Base-by-base conservation (phyloP, 2,113 vertebrate genomes). In the Motacilla tschutschensis region DNA sequence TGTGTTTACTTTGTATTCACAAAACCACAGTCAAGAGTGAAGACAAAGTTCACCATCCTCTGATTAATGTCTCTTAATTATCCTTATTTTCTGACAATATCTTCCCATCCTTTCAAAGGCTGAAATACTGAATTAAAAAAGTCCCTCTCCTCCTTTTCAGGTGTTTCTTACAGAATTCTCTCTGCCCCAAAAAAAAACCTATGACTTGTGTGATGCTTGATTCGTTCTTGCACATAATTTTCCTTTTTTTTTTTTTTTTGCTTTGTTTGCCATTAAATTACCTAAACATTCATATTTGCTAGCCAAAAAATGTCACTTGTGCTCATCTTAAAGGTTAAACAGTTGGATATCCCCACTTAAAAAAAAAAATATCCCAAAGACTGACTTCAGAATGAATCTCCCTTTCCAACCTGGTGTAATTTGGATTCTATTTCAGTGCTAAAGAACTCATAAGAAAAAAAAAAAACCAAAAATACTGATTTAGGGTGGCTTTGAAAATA, bases 191-290 rank as follows among this genome's bases (percentile, higher is more conserved):
- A 40, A 33, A 33, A 33, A 47, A 83, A 51, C 2, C n/a, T 35
- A 1, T 46, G 26, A 38, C 5, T 53, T 50, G n/a, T 33, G n/a
- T 54, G 57, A 55, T 54, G 41, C 2, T 59, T 40, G 6, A 40
- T 84, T 35, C 24, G 15, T 38, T 85, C 21, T 59, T 82, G 59
- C 21, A 64, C 10, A 38, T 53, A 0, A 28, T 64, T 43, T 36
- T 14, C 36, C 4, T 0, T 8, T 10, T 54, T 0, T 8, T 10
- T 54, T 0, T 8, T 12, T 58, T 62, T 20, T 43, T 35, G 29
- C 36, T 31, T 19, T 33, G 5, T 72, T 73, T 85, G 21, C 55
- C 26, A 47, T 80, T 65, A 36, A 77, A 57, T 86, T 62, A 65
- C 16, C 15, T 58, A 41, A 84, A 75, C 9, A 40, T 75, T 28